A percentile compares a stretch with the other conserved stretches of the same genome.
Conservation (phyloP, 2,113 vertebrate species). For the Clarias macrocephalus region DNA sequence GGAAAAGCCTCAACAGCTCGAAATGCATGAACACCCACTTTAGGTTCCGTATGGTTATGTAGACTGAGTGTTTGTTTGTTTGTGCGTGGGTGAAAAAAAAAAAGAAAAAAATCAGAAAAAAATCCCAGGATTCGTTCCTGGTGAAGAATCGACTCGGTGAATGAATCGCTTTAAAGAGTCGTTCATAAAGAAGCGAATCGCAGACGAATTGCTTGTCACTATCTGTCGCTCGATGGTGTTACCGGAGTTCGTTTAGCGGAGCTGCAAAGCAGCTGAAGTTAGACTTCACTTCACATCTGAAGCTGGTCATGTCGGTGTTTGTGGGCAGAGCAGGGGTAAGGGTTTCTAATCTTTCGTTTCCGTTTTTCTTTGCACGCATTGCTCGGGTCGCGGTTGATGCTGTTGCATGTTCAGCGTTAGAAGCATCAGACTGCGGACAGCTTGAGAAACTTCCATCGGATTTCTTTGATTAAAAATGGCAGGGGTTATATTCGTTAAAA, state of each 20-base stretch:
- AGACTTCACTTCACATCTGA: not conserved
- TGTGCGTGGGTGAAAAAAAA: not conserved
- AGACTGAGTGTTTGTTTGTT: not conserved
- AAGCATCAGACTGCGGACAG: not conserved
- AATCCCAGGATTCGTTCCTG: not conserved
- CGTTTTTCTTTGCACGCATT: not conserved
- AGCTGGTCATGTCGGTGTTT: not conserved
- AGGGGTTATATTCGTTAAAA: not conserved
- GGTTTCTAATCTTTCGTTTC: not conserved
- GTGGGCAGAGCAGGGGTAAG: not conserved
- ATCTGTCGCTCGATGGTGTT: not conserved
- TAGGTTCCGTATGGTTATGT: not conserved
- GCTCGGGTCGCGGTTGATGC: not conserved
- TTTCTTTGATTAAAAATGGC: not conserved
- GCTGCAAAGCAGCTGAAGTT: not conserved
- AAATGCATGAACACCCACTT: not conserved
- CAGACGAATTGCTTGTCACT: not conserved
- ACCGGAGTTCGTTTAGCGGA: not conserved
- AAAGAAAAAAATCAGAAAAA: no score
- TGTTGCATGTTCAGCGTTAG: not conserved
- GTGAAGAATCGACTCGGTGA: conserved; percentile 2
- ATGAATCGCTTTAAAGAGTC: not conserved
- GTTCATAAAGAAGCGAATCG: not conserved
- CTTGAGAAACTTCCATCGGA: not conserved
- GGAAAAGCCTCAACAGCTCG: not conserved